Evolutionary conservation across 1,140 invertebrate species (phyloP).

Genomic region (Battus philenor): DNA sequence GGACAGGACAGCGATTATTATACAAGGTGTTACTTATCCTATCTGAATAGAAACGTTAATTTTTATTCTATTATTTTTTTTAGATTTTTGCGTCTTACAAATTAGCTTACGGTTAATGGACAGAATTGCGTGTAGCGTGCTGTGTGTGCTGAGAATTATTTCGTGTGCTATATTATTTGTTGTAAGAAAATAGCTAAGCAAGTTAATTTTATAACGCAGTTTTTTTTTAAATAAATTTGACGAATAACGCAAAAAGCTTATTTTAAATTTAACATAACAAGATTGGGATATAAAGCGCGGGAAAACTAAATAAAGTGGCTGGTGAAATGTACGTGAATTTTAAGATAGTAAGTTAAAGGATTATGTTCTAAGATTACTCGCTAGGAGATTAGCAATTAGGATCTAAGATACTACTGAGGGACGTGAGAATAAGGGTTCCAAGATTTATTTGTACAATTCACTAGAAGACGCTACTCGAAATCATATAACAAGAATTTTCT

Average conservation of each 20-base stretch:
- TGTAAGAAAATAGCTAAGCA: too few species aligned
- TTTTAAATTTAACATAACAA: too few species aligned
- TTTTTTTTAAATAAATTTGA: too few species aligned
- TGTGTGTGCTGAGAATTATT: slow-evolving; percentile 26
- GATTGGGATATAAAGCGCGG: not conserved
- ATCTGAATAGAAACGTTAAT: slow-evolving; percentile 38
- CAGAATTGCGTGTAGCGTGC: slow-evolving; percentile 68
- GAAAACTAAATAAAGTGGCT: not conserved
- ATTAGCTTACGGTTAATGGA: slow-evolving; percentile 64
- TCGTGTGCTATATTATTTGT: too few species aligned
- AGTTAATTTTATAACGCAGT: too few species aligned
- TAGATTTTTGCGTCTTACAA: slow-evolving; percentile 44
- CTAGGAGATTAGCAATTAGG: slow-evolving; percentile 22
- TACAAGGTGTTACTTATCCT: slow-evolving; percentile 43
- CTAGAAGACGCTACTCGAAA: slow-evolving; percentile 50
- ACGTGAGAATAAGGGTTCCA: slow-evolving; percentile 69
- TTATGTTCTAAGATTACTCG: slow-evolving; percentile 13
- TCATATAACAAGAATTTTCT: slow-evolving; percentile 36
- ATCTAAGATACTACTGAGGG: slow-evolving; percentile 54
- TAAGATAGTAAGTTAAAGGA: not conserved
- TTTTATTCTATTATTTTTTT: slow-evolving; percentile 35
- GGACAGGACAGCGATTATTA: slow-evolving; percentile 62
- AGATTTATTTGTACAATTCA: slow-evolving; percentile 58
- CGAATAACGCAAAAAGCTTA: too few species aligned
- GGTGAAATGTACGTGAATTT: not conserved